Conservation (phyloP, 2,113 vertebrate species). For the Antigone vipio region DNA sequence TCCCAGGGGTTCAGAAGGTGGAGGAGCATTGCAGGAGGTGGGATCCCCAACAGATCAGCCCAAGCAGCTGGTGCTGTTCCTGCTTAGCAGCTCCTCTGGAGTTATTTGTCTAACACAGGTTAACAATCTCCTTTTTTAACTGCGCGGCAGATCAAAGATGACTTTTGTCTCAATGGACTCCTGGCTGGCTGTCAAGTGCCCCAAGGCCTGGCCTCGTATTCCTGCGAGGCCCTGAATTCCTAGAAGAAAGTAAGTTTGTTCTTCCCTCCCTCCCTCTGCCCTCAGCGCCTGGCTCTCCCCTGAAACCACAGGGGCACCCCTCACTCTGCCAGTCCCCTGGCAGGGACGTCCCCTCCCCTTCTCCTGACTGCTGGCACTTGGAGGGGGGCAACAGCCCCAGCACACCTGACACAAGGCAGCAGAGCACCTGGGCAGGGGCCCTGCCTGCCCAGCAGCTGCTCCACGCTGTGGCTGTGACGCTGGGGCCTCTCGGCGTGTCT, state of each 20-base stretch:
- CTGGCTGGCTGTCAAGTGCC: constrained; percentile 65
- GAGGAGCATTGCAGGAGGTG: neutral
- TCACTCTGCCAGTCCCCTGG: neutral
- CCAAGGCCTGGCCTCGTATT: constrained; percentile 5
- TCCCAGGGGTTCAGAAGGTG: neutral
- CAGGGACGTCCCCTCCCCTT: neutral
- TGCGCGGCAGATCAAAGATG: constrained; percentile 70
- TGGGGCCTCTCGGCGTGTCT: rapidly evolving
- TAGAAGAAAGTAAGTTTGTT: constrained; percentile 39
- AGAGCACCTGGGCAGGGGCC: neutral
- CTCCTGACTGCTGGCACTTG: neutral
- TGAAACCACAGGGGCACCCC: neutral
- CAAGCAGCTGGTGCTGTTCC: constrained; percentile 21
- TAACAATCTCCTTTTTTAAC: constrained; percentile 71
- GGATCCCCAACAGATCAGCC: neutral
- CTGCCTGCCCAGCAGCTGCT: neutral
- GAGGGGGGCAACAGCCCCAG: neutral
- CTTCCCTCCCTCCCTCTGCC: neutral
- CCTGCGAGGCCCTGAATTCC: constrained; percentile 12
- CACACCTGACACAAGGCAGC: neutral
- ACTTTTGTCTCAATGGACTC: constrained; percentile 64
- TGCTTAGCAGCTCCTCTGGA: constrained; percentile 29
- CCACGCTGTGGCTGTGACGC: neutral
- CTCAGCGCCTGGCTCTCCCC: neutral
- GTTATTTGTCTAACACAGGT: constrained; percentile 65